Conservation (phyloP, 2,113 vertebrate genomes). For the Melospiza georgiana region DNA sequence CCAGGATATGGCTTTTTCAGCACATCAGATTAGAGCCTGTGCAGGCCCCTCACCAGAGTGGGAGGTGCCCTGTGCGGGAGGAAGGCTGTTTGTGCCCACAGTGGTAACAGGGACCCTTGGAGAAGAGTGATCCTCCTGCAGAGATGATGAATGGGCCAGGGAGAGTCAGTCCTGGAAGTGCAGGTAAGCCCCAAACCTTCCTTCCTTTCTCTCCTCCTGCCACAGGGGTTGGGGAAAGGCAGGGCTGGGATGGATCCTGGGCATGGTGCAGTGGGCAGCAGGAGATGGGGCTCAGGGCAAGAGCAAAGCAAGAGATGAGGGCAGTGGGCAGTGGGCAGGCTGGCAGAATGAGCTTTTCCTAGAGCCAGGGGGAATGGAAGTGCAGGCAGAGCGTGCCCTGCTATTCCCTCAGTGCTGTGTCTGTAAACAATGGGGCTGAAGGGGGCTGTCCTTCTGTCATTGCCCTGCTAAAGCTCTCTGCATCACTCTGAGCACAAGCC, state of each 20-base stretch:
- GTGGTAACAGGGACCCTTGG: fast-evolving
- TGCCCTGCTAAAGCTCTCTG: not conserved
- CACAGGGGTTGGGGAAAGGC: not conserved
- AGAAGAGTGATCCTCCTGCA: not conserved
- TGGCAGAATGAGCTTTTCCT: not conserved
- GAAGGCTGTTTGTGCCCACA: not conserved
- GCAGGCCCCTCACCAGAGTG: not conserved
- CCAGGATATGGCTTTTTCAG: too few species aligned
- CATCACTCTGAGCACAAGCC: not conserved
- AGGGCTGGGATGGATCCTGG: not conserved
- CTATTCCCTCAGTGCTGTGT: not conserved
- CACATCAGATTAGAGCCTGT: too few species aligned
- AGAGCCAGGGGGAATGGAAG: not conserved
- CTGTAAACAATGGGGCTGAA: not conserved
- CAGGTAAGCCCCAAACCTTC: not conserved
- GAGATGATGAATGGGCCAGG: not conserved
- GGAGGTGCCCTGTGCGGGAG: not conserved
- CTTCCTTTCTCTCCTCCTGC: not conserved
- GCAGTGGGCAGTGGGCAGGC: not conserved
- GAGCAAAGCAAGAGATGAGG: not conserved
- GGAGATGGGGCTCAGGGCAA: not conserved
- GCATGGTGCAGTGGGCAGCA: not conserved
- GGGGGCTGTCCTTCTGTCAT: not conserved
- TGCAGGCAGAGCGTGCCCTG: not conserved
- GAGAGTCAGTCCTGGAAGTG: not conserved